phyloP scores from a whole-genome alignment of 2,797 vertebrate genomes.

The Cuculus canorus region DNA sequence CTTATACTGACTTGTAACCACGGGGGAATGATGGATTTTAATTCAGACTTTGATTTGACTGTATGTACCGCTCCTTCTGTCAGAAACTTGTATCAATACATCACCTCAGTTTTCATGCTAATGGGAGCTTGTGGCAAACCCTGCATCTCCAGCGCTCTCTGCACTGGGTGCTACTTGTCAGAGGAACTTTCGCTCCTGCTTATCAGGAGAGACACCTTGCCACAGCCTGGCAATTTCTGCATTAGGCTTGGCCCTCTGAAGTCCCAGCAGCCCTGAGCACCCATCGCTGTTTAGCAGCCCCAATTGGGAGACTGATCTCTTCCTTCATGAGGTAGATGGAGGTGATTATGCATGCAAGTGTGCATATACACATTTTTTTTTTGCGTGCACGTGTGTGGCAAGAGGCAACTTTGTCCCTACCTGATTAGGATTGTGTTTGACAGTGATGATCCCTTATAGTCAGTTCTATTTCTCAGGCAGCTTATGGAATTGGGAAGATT shows the following conservation, averaged over 20 bases:
- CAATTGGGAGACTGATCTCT: not conserved
- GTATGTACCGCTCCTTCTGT: not conserved
- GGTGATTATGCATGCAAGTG: fast-evolving
- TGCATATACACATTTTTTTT: not conserved
- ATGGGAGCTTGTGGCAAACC: not conserved
- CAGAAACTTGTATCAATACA: not conserved
- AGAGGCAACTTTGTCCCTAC: not conserved
- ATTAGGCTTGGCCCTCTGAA: fast-evolving
- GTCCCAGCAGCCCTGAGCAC: not conserved
- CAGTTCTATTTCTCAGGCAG: not conserved
- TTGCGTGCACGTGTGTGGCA: not conserved
- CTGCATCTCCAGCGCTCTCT: not conserved
- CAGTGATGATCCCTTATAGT: not conserved
- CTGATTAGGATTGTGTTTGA: not conserved
- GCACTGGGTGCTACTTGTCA: not conserved
- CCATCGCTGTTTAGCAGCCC: not conserved
- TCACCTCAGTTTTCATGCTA: fast-evolving
- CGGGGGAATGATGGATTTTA: not conserved
- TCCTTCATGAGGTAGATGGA: not conserved
- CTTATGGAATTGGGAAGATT: not conserved
- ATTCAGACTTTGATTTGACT: not conserved
- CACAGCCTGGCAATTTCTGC: not conserved
- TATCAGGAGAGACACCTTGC: not conserved
- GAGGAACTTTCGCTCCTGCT: not conserved
- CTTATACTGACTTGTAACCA: not conserved